phyloP scores from a whole-genome alignment of 2,113 vertebrate genomes.

The Haliaeetus leucogaster region DNA sequence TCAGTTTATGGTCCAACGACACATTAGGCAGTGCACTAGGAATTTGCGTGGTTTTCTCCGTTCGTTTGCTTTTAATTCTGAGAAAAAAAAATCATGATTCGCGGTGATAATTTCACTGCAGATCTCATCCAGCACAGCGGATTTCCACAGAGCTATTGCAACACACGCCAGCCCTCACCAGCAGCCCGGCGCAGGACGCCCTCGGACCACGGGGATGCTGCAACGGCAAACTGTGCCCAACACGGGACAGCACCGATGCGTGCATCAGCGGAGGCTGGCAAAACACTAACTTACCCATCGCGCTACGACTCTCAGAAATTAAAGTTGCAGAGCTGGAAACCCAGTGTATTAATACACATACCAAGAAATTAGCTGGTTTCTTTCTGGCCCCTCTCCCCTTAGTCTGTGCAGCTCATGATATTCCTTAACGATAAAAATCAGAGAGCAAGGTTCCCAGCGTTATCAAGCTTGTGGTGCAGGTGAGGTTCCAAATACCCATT shows the following conservation, averaged over 20 bases:
- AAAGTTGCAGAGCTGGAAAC: accelerated
- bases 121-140: accelerated
- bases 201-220: accelerated
- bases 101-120: accelerated
- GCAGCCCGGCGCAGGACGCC: accelerated
- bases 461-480: accelerated
- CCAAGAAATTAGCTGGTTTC: accelerated
- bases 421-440: accelerated
- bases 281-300: accelerated
- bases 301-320: accelerated
- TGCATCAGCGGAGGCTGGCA: accelerated
- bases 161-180: accelerated
- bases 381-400: not conserved
- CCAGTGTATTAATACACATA: accelerated
- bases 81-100: accelerated
- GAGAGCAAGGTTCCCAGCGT: accelerated
- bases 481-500: not conserved
- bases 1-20: accelerated
- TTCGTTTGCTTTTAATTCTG: not conserved
- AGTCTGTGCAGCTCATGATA: accelerated
- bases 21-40: accelerated
- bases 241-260: accelerated
- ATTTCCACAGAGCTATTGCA: accelerated
- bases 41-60: accelerated
- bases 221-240: accelerated